Evolutionary conservation across 2,113 vertebrate species (phyloP).

Genomic region (Pteronura brasiliensis): DNA sequence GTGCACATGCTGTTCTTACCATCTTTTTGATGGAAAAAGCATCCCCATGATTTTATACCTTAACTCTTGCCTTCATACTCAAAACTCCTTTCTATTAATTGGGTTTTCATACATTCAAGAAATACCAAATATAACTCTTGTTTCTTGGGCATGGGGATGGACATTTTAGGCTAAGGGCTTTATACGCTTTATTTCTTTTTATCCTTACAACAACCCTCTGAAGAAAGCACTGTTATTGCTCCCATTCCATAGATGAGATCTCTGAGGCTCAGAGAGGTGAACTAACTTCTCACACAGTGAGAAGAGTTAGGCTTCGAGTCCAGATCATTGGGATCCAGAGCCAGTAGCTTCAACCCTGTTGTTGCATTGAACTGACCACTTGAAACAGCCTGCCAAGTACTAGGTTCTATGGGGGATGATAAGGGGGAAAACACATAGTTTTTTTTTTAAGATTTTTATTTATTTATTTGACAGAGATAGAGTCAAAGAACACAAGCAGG

Average conservation of each 20-base stretch:
- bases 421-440: background rate
- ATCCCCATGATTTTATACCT: background rate
- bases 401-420: background rate
- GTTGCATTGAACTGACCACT: background rate
- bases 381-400: background rate
- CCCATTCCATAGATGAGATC: background rate
- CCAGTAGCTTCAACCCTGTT: background rate
- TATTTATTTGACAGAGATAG: background rate
- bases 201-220: background rate
- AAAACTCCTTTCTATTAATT: slow-evolving; percentile 14
- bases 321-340: background rate
- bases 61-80: slow-evolving; percentile 7
- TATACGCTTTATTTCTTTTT: background rate
- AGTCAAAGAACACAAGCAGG: background rate
- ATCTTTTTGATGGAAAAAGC: background rate
- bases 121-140: background rate
- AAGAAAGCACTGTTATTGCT: background rate
- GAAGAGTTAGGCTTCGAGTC: background rate
- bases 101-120: background rate
- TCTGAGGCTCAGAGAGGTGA: background rate
- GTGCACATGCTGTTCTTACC: background rate
- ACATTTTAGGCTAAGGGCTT: background rate
- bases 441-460: background rate
- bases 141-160: background rate
- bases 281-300: background rate